Conservation (phyloP, 2,113 vertebrate genomes). For the Leptobrachium leishanense region DNA sequence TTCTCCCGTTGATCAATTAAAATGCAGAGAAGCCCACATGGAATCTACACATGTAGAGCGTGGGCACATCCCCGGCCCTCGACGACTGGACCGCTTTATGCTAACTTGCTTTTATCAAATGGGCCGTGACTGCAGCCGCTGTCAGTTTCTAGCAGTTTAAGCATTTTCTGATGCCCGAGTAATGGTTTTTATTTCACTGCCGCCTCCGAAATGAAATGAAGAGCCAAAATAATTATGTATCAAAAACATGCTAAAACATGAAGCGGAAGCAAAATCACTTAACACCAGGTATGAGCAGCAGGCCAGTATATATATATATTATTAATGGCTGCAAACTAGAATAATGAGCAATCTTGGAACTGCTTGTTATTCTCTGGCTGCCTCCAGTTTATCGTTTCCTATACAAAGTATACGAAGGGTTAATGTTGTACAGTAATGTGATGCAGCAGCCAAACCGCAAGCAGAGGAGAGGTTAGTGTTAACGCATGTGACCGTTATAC, state of each 20-base stretch:
- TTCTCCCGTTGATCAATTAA: not conserved
- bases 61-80: not conserved
- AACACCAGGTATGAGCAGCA: too few species aligned
- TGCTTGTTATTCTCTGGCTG: too few species aligned
- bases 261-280: not conserved
- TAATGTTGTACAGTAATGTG: too few species aligned
- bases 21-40: not conserved
- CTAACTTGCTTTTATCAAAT: conserved; percentile 11
- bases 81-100: not conserved
- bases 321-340: too few species aligned
- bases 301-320: too few species aligned
- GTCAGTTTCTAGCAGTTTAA: not conserved
- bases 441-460: too few species aligned
- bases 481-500: too few species aligned
- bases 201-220: not conserved
- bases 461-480: too few species aligned
- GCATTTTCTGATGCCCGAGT: not conserved
- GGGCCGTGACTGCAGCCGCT: not conserved
- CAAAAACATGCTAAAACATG: not conserved
- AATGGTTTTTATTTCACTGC: not conserved
- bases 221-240: not conserved
- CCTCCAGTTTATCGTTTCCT: too few species aligned
- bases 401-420: too few species aligned
- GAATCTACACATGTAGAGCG: not conserved
- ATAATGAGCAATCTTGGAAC: too few species aligned